Percentiles rank a stretch among this genome's conserved stretches.
phyloP scores from a whole-genome alignment of 2,888 invertebrate genomes.

The Euzophera pinguis region DNA sequence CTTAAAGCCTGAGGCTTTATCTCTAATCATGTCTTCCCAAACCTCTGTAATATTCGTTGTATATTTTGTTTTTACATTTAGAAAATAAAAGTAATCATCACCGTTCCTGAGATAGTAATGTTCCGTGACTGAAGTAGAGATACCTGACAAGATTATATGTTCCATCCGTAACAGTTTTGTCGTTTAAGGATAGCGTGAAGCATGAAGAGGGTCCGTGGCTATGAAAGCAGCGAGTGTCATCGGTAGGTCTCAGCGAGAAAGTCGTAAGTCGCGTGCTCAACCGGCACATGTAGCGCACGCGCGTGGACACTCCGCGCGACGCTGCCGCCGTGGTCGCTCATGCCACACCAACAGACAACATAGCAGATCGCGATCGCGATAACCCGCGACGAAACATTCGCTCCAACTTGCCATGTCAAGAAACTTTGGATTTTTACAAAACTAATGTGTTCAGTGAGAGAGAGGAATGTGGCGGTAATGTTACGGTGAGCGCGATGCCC shows the following conservation, averaged over 20 bases:
- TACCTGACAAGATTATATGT: slow-evolving; percentile 4
- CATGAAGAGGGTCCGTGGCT: neutral
- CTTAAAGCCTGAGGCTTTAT: too few species aligned
- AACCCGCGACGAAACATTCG: slow-evolving; percentile 19
- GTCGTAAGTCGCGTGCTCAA: slow-evolving; percentile 27
- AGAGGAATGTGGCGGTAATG: slow-evolving; percentile 24
- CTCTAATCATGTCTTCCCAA: too few species aligned
- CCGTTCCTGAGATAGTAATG: neutral
- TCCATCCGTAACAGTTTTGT: neutral
- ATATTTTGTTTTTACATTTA: too few species aligned
- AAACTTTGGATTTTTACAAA: slow-evolving; percentile 12
- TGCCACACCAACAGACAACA: slow-evolving; percentile 34
- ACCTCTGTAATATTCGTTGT: too few species aligned
- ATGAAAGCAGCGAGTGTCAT: slow-evolving; percentile 24
- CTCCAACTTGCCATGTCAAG: slow-evolving; percentile 13
- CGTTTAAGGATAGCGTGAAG: neutral
- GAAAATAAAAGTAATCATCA: neutral
- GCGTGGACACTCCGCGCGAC: slow-evolving; percentile 65
- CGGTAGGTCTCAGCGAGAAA: slow-evolving; percentile 30
- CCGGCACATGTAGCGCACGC: slow-evolving; percentile 59
- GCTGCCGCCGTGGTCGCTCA: slow-evolving; percentile 59
- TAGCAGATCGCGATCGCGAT: slow-evolving; percentile 44
- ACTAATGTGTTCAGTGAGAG: slow-evolving; percentile 18
- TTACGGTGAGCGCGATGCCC: slow-evolving; percentile 61
- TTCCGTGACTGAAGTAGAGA: neutral